Evolutionary conservation across 2,888 invertebrate genomes (phyloP), one percentile per base, ranked within the genome.

Genomic region (Ptilodon capucinus): DNA sequence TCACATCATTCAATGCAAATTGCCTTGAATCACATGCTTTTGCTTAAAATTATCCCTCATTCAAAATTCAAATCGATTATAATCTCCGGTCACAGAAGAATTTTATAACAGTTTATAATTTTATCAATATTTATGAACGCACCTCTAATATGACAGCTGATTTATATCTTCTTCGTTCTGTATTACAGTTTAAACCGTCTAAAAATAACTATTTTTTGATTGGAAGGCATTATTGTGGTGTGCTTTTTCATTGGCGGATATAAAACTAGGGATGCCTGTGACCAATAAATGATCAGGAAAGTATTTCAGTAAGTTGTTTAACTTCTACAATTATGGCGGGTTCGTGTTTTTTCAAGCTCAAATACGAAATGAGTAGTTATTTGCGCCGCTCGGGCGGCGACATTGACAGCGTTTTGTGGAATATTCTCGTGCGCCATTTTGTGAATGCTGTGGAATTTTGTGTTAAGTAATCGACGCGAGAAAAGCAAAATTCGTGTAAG

Each of bases 371-470:
- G 85, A 86, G 83, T 84, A 78, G 83, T 75, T 84, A 84, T 86
- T 85, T 88, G 85, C 84, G 86, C 84, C 81, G 84, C 79, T 74
- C 77, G 76, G 79, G 83, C 84, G 81, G 84, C 86, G 89, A 88
- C 88, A 82, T 84, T 90, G 88, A 88, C 88, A 87, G 87, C 81
- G 78, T 79, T 81, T 87, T 82, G 84, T 85, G 80, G 83, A 82
- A 83, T 85, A 86, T 79, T 84, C 74, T 81, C 79, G 77, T 87
- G 81, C 90, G 91, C 91, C 90, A 91, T 91, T 90, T 91, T 91
- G 90, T 88, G 70, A 77, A 79, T 79, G 77, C 75, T 72, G 76
- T 81, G 79, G 81, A 78, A 81, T 85, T 81, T 80, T 74, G 77
- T 79, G 81, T 84, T 84, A 85, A 85, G 81, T 88, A 87, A 87